Conservation (phyloP, 2,113 vertebrate genomes). For the Rhea americana region DNA sequence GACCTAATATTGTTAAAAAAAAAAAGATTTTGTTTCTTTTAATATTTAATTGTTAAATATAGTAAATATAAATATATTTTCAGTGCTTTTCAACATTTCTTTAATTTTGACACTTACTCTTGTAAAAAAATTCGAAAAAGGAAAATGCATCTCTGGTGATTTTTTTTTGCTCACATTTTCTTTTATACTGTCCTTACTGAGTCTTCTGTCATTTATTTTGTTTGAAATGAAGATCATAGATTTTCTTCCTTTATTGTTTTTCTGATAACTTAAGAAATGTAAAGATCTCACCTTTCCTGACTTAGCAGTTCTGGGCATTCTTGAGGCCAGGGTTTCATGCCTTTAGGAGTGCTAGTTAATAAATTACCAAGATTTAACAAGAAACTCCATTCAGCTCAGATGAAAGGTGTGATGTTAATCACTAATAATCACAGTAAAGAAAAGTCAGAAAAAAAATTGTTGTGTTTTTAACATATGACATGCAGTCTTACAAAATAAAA, state of each 20-base stretch:
- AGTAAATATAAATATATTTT: not conserved
- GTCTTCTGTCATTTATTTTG: not conserved
- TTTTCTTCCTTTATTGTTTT: not conserved
- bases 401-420: not conserved
- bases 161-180: not conserved
- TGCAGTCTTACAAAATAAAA: not conserved
- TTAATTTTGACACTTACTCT: not conserved
- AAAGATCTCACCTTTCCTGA: not conserved
- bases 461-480: not conserved
- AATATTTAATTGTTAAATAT: not conserved
- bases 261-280: not conserved
- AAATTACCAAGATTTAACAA: not conserved
- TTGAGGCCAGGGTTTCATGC: not conserved
- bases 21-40: not conserved
- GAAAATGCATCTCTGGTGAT: not conserved
- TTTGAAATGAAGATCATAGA: not conserved
- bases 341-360: not conserved
- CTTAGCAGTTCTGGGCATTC: not conserved
- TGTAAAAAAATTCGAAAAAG: rapidly evolving
- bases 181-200: not conserved
- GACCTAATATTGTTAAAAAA: not conserved
- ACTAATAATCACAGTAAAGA: not conserved
- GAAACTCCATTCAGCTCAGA: not conserved
- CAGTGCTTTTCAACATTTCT: not conserved
- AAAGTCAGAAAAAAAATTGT: not conserved